Evolutionary conservation across 1,140 invertebrate genomes (phyloP).

Genomic region (Camponotus vicinus): DNA sequence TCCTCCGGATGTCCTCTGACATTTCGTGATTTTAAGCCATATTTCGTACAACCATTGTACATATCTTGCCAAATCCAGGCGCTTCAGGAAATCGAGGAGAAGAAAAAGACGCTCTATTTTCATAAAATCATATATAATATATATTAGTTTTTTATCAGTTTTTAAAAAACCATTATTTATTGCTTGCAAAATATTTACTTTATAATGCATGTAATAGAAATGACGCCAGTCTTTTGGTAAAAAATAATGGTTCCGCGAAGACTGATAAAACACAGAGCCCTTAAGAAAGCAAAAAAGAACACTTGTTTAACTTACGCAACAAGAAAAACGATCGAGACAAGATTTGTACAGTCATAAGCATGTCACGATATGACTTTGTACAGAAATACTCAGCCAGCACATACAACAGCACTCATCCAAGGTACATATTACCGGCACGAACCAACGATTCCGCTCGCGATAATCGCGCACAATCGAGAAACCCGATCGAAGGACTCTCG

Average conservation of each 20-base stretch:
- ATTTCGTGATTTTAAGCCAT: conserved; percentile 77
- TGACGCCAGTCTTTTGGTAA: background rate
- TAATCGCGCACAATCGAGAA: conserved; percentile 44
- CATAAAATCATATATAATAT: background rate
- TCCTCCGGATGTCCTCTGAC: conserved; percentile 65
- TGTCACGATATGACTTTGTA: conserved; percentile 71
- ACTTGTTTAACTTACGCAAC: conserved; percentile 8
- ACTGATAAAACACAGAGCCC: background rate
- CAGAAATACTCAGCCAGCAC: conserved; percentile 85
- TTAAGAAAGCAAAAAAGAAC: conserved; percentile 39
- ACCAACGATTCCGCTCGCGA: conserved; percentile 40
- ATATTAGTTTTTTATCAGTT: background rate
- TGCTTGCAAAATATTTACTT: background rate
- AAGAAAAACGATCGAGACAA: conserved; percentile 31
- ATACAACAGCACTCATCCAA: conserved; percentile 86
- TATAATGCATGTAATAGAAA: background rate
- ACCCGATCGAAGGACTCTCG: conserved; percentile 49
- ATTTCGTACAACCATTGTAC: conserved; percentile 11
- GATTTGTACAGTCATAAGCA: conserved; percentile 49
- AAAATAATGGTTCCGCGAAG: background rate
- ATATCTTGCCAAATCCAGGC: conserved; percentile 7
- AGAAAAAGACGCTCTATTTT: conserved; percentile 26
- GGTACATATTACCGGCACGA: conserved; percentile 82
- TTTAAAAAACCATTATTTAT: background rate
- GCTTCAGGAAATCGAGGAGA: conserved; percentile 14